phyloP scores from a whole-genome alignment of 37 sponge, comb jelly and placozoan genomes.

The Halisarca cf. caerulea region DNA sequence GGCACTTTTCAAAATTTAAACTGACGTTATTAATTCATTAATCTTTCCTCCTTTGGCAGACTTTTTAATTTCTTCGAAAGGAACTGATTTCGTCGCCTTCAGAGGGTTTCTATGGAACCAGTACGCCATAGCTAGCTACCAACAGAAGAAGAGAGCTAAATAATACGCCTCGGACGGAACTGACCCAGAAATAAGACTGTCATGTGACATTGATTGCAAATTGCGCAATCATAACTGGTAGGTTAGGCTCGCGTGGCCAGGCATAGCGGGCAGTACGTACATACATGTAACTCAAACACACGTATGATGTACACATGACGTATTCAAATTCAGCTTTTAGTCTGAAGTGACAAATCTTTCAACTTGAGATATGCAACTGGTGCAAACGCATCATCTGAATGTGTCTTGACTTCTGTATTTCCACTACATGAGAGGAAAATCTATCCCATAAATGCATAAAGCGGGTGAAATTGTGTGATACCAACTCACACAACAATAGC shows the following conservation, averaged over 20 bases:
- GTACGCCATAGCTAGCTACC: constrained; percentile 63
- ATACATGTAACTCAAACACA: no score
- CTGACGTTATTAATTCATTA: constrained; percentile 55
- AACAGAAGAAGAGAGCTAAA: no score
- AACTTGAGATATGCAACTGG: constrained; percentile 89
- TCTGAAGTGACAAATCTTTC: constrained; percentile 48
- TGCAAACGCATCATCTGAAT: constrained; percentile 85
- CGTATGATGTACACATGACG: no score
- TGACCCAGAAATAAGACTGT: no score
- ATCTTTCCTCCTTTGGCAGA: constrained; percentile 63
- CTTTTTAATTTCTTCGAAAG: constrained; percentile 82
- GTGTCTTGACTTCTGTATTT: constrained; percentile 42
- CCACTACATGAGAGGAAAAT: constrained; percentile 28
- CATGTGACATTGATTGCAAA: no score
- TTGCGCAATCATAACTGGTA: no score
- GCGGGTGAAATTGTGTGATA: neutral
- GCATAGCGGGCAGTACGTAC: no score
- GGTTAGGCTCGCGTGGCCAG: no score
- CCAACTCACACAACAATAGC: constrained; percentile 67
- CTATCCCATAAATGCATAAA: neutral
- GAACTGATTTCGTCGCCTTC: constrained; percentile 86
- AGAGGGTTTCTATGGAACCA: constrained; percentile 99
- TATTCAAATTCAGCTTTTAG: no score
- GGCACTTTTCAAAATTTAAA: neutral
- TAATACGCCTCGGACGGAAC: no score